Evolutionary conservation across 2,797 vertebrate genomes (phyloP), one percentile per base, ranked within the genome.

Genomic region (Pangasius djambal): DNA sequence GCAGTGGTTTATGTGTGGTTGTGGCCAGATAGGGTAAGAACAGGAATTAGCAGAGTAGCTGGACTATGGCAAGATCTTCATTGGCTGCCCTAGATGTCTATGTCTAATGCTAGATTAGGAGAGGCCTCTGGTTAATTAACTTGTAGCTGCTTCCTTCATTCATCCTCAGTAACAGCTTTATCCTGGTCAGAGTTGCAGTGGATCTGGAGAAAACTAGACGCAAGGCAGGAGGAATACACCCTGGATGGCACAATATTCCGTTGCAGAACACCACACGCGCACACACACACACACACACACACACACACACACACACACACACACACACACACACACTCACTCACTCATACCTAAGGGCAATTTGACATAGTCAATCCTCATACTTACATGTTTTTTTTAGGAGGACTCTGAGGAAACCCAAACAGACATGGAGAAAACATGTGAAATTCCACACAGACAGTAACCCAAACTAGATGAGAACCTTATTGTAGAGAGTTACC

Each of bases 101-200:
- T 40, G 37, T 61, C 57, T 83, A 55, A 79, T 79, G 13, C 7
- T 63, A 83, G 13, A 48, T 83, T 83, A 83, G 15, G 37, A 83
- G 61, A 37, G 20, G 9, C 10, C 55, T 59, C 2, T 63, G 12
- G 5, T 44, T 82, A 82, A 61, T 82, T 65, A 65, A 65, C 28
- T 9, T 52, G 18, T 69, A 75, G 70, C 10, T 67, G 44, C 31
- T 75, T 69, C 57, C 31, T 85, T 72, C 61, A 48, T 48, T 67
- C 7, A 63, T 44, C 37, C 44, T 50, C 40, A 59, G 8, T 25
- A 82, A 61, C 78, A 82, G 55, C 28, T 82, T 61, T 59, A 61
- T 31, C 5, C 31, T 22, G 78, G 78, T 12, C n/a, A 67, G 61
- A 67, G 12, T 84, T 50, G 59, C 44, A 50, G 28, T 84, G 61